These are phyloP conservation scores for Euzophera pinguis DNA, from an alignment of 2,888 invertebrate genomes.

Conservation along the genomic window DNA sequence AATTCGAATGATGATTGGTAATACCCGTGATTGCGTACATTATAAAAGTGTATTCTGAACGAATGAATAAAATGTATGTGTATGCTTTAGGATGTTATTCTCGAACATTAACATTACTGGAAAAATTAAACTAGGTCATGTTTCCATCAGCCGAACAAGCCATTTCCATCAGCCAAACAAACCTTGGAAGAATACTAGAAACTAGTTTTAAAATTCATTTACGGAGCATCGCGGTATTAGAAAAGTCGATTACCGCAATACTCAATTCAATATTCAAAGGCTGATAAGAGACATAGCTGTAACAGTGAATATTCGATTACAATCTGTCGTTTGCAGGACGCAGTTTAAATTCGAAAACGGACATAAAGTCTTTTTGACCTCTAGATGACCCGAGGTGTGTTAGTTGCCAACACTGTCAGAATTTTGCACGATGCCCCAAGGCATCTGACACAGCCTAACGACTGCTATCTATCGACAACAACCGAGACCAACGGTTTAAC, in stretches of 20 bases:
- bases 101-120: neutral
- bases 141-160: neutral
- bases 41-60: neutral
- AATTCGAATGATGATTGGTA: neutral
- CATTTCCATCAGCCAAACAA: neutral
- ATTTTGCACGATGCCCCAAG: too few relatives aligned
- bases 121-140: neutral
- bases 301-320: neutral
- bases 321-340: neutral
- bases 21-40: neutral
- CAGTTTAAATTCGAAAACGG: neutral
- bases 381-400: too few relatives aligned
- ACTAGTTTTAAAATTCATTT: neutral
- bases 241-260: neutral
- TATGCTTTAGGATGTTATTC: neutral
- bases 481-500: too few relatives aligned
- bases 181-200: neutral
- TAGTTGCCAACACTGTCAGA: neutral
- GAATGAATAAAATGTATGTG: neutral
- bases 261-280: conserved; percentile 1
- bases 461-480: too few relatives aligned
- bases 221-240: neutral
- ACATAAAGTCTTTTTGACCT: neutral
- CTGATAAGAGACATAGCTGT: neutral
- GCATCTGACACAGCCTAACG: too few relatives aligned